phyloP scores from a whole-genome alignment of 2,797 vertebrate genomes.

The Percopsis omiscomaycus region DNA sequence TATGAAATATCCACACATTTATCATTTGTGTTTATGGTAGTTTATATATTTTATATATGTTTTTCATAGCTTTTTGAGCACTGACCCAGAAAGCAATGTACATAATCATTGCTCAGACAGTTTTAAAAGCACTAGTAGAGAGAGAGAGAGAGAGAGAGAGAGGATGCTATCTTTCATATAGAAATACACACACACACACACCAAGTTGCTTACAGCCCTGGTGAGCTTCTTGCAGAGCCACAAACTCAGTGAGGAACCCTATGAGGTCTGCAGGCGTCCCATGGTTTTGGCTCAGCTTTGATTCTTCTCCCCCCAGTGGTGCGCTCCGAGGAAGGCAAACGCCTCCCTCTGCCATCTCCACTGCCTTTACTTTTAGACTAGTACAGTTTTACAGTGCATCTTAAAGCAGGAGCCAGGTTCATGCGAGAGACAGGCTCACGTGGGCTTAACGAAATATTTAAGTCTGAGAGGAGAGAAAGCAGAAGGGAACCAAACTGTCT shows the following conservation, averaged over 20 bases:
- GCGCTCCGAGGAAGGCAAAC: constrained; percentile 51
- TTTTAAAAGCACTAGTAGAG: neutral
- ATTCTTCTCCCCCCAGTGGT: constrained; percentile 46
- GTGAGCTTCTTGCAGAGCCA: constrained; percentile 51
- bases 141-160: constrained; percentile 4
- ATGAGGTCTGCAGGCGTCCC: constrained; percentile 54
- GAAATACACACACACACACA: constrained; percentile 26
- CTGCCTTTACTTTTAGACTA: constrained; percentile 37
- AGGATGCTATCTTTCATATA: neutral
- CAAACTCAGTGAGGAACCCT: constrained; percentile 45
- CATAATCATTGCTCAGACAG: no score
- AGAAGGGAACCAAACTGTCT: constrained; percentile 41
- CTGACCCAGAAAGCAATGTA: no score
- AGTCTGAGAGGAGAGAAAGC: constrained; percentile 20
- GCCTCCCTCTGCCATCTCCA: constrained; percentile 28
- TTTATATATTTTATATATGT: no score
- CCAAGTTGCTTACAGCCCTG: constrained; percentile 20
- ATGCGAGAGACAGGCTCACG: constrained; percentile 36
- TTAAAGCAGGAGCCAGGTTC: constrained; percentile 54
- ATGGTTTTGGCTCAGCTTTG: constrained; percentile 50
- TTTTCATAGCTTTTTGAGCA: no score
- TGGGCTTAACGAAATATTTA: constrained; percentile 43
- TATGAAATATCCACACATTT: no score
- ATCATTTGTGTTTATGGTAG: no score
- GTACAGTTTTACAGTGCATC: constrained; percentile 39